Base-by-base conservation (phyloP, 2,113 vertebrate species). In the Vicugna pacos region DNA sequence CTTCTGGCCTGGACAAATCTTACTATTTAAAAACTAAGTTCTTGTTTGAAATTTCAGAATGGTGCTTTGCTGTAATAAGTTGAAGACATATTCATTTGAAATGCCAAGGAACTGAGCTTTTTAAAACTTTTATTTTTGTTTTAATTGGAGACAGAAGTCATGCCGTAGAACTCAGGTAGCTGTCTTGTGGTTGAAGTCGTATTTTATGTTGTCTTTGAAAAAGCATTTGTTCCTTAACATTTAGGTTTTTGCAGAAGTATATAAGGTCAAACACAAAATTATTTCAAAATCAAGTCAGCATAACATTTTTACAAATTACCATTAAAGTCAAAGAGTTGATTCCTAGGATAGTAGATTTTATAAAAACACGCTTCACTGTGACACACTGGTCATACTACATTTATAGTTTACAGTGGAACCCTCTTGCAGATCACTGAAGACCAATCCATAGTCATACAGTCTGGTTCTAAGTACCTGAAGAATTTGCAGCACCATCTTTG, bases 21-120 rank as follows among this genome's bases (percentile, higher is more conserved):
- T 94, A 56, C 8, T 79, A 16, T 93, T 94, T 96, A 87, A 60
- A 96, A 75, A 80, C 76, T 83, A 67, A 83, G 32, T 94, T 80
- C 75, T 70, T 95, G 85, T 62, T 95, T 94, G 83, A 93, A 84
- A 81, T 91, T 96, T 88, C 60, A 90, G 82, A 94, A 50, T 93
- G 28, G 26, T 84, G 2, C 50, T 94, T 91, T 96, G n/a, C 38
- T 88, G 20, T 93, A 86, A 79, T 73, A 95, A 84, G 16, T 91
- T 82, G 65, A 92, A 96, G 84, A 80, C 9, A 32, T 76, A 42
- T 26, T 88, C 32, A 72, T 83, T 91, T 94, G 54, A 87, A 86
- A 89, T 88, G 4, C 42, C 96, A 77, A 91, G 84, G 88, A 93
- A 84, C 92, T 76, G 70, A 94, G n/a, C n/a, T 84, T 35, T 87